phyloP scores from a whole-genome alignment of 2,113 vertebrate species.

The Onychostruthus taczanowskii region DNA sequence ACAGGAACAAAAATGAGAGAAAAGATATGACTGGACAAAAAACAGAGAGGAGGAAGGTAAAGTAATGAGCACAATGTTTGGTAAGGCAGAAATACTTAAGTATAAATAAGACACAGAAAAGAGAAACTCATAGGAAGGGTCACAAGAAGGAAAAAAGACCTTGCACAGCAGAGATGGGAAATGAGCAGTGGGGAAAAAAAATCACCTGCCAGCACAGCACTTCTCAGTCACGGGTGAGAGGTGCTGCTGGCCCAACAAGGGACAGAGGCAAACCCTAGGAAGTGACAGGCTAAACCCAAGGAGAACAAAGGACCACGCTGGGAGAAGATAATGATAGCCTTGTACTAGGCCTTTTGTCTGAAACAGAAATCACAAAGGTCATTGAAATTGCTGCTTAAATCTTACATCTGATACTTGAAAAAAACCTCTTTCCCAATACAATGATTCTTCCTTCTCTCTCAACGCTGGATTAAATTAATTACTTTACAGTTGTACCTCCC shows the following conservation, averaged over 20 bases:
- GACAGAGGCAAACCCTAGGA: neutral
- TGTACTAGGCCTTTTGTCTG: neutral
- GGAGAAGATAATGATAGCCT: neutral
- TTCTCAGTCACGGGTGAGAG: neutral
- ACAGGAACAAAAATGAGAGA: neutral
- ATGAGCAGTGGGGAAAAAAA: neutral
- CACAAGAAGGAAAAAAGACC: neutral
- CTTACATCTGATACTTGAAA: neutral
- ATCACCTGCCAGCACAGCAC: neutral
- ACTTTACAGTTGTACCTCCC: neutral
- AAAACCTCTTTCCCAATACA: neutral
- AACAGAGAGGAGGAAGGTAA: neutral
- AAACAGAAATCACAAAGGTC: neutral
- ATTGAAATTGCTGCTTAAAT: neutral
- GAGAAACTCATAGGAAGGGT: neutral
- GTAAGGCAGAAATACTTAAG: neutral
- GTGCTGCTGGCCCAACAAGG: neutral
- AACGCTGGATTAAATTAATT: neutral
- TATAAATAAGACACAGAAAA: neutral
- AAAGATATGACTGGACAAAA: neutral
- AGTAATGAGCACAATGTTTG: neutral
- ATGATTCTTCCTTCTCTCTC: neutral
- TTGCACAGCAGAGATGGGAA: neutral
- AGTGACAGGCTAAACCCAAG: neutral
- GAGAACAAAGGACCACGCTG: neutral